phyloP scores from a whole-genome alignment of 1,140 invertebrate species.

The Brachionus plicatilis region DNA sequence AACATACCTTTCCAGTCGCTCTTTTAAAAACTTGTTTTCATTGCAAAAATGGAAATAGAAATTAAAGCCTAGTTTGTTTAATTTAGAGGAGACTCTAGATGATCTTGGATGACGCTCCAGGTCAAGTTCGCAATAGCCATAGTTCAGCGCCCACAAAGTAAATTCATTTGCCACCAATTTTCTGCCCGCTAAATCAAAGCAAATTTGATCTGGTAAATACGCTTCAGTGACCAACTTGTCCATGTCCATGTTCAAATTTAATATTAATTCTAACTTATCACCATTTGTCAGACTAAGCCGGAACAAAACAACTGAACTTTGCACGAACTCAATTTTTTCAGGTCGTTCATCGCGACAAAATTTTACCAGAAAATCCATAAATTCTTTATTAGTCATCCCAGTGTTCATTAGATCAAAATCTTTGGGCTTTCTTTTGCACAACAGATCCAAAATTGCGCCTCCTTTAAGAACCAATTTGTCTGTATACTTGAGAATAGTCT shows the following conservation, averaged over 20 bases:
- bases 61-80: conserved; percentile 23
- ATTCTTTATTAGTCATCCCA: neutral
- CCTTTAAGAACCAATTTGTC: conserved; percentile 16
- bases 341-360: neutral
- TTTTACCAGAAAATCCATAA: conserved; percentile 8
- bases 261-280: neutral
- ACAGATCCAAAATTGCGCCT: neutral
- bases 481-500: neutral
- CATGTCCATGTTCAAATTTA: neutral
- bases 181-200: neutral
- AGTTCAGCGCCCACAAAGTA: conserved; percentile 6
- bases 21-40: conserved; percentile 18
- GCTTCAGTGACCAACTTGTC: neutral
- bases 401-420: conserved; percentile 19
- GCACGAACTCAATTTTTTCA: neutral
- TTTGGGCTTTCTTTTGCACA: neutral
- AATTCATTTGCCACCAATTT: neutral
- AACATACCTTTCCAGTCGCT: neutral
- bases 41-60: neutral
- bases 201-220: conserved; percentile 19
- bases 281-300: neutral
- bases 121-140: neutral
- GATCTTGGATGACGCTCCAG: neutral
- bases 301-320: neutral
- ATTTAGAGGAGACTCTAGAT: neutral